phyloP scores from a whole-genome alignment of 1,140 invertebrate species.

The Ceratitis capitata region DNA sequence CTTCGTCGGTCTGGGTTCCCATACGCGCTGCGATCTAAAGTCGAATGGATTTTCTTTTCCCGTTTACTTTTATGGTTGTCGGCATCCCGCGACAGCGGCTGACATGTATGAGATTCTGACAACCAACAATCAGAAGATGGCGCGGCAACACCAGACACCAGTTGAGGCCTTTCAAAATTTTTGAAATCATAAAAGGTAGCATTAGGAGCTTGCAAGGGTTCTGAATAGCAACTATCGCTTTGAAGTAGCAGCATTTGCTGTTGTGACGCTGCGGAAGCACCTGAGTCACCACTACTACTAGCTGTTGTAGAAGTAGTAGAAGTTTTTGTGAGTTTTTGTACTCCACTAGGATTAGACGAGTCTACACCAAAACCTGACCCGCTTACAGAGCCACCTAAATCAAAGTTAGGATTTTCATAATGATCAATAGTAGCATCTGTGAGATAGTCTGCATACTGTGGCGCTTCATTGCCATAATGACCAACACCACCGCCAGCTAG shows the following conservation, averaged over 20 bases:
- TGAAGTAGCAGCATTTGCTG: constrained; percentile 55
- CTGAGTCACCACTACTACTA: constrained; percentile 44
- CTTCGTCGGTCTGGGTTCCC: constrained; percentile 57
- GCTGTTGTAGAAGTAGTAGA: constrained; percentile 44
- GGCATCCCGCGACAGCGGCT: neutral
- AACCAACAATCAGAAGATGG: constrained; percentile 48
- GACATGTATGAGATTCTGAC: constrained; percentile 44
- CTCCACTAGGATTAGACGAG: neutral
- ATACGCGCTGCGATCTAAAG: constrained; percentile 49
- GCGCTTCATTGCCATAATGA: constrained; percentile 27
- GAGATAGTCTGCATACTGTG: constrained; percentile 49
- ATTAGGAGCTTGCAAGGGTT: constrained; percentile 49
- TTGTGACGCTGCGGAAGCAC: constrained; percentile 50
- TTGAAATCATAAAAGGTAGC: constrained; percentile 59
- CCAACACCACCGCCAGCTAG: constrained; percentile 52
- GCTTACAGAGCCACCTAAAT: constrained; percentile 47
- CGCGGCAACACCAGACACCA: constrained; percentile 46
- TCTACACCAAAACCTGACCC: neutral
- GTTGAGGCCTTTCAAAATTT: constrained; percentile 60
- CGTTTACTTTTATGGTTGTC: constrained; percentile 43
- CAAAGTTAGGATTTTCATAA: constrained; percentile 65
- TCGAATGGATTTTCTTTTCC: constrained; percentile 47
- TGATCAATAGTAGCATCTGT: constrained; percentile 58
- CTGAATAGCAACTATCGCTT: constrained; percentile 61
- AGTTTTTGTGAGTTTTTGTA: constrained; percentile 43